Conservation (phyloP, 37 sponge, comb jelly and placozoan species). For the Oopsacas minuta region DNA sequence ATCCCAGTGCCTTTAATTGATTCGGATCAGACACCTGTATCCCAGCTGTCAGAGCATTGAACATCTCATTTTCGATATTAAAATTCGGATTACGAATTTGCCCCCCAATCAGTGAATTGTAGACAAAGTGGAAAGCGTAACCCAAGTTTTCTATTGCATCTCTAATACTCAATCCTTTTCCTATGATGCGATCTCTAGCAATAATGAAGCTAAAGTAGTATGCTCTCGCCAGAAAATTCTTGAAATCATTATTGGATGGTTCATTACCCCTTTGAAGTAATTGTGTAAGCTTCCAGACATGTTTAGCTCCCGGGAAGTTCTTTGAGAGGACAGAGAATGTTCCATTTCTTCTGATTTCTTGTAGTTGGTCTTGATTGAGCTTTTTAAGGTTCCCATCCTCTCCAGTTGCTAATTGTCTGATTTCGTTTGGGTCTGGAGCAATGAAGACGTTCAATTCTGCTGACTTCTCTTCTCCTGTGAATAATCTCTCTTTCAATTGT, state of each 20-base stretch:
- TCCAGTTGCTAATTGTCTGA: background rate
- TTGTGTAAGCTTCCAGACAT: background rate
- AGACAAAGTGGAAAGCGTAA: background rate
- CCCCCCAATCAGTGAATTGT: background rate
- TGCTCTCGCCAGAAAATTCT: background rate
- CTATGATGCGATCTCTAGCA: conserved; percentile 3
- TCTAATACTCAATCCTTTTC: background rate
- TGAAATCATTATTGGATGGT: background rate
- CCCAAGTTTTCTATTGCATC: background rate
- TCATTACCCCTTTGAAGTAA: background rate
- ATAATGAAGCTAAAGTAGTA: background rate
- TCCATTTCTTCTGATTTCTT: background rate
- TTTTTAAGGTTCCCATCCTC: background rate
- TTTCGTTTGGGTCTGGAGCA: background rate
- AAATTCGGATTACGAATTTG: conserved; percentile 2
- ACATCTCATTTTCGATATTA: background rate
- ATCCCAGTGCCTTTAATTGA: background rate
- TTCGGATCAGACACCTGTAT: background rate
- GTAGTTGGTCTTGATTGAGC: background rate
- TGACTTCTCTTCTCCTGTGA: background rate
- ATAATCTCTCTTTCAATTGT: conserved; percentile 13
- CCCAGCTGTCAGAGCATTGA: background rate
- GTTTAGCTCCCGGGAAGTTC: background rate
- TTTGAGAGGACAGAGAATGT: background rate
- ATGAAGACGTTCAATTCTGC: background rate